These are phyloP conservation scores for Ochotona princeps DNA, from an alignment of 2,113 vertebrate genomes.

Conservation along the genomic window DNA sequence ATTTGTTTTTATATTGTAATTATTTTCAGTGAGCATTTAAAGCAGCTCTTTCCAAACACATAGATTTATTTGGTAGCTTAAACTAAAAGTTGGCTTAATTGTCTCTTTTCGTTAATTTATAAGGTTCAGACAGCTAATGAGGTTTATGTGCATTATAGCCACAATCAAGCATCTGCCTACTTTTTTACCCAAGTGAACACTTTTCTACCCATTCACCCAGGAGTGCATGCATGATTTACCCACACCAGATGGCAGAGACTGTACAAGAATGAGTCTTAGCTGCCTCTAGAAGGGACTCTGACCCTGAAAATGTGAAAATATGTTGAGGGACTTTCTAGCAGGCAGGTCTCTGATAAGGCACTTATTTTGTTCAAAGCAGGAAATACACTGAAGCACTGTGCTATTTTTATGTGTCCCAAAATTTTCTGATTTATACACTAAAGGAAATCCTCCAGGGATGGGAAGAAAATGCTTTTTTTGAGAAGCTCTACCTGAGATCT, in stretches of 20 bases:
- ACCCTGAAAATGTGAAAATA: background rate
- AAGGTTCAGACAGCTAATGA: background rate
- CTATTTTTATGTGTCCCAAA: background rate
- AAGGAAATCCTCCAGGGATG: background rate
- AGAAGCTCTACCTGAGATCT: background rate
- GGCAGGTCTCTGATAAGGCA: background rate
- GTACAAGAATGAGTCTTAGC: background rate
- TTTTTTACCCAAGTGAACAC: background rate
- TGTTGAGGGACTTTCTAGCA: background rate
- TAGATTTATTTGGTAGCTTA: background rate
- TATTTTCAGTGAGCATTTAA: background rate
- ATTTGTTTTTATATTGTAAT: background rate
- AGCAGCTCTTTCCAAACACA: background rate
- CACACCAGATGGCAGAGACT: background rate
- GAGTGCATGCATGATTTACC: background rate
- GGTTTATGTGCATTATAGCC: background rate
- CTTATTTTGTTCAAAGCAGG: background rate
- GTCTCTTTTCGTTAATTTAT: slow-evolving; percentile 12
- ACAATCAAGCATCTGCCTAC: background rate
- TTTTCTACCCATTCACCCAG: background rate
- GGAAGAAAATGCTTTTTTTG: background rate
- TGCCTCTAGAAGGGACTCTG: background rate
- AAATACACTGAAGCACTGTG: background rate
- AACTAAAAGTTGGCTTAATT: slow-evolving; percentile 36
- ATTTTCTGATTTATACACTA: background rate